phyloP scores from a whole-genome alignment of 1,140 invertebrate genomes.

The Dermatophagoides farinae region DNA sequence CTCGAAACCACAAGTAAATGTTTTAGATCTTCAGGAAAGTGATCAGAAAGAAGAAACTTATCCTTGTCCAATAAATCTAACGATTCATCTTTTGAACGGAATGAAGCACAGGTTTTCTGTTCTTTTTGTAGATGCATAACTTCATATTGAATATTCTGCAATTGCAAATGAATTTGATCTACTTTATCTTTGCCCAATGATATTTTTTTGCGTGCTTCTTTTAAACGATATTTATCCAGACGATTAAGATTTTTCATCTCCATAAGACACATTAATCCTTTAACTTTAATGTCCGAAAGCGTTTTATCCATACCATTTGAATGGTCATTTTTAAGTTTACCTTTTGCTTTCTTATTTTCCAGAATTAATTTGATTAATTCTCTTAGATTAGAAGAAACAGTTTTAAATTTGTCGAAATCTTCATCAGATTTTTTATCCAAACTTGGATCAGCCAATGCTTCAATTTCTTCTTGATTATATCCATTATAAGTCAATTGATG shows the following conservation, averaged over 20 bases:
- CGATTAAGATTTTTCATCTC: conserved; percentile 40
- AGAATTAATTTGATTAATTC: neutral
- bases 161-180: conserved; percentile 64
- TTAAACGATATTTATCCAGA: conserved; percentile 62
- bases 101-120: conserved; percentile 76
- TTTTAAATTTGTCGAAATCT: neutral
- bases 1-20: conserved; percentile 36
- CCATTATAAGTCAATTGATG: neutral
- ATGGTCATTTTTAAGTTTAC: neutral
- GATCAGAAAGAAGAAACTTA: conserved; percentile 46
- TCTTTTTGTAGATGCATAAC: conserved; percentile 77
- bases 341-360: neutral
- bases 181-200: conserved; percentile 51
- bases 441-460: neutral
- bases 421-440: neutral
- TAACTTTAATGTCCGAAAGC: neutral
- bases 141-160: conserved; percentile 90
- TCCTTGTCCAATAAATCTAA: conserved; percentile 65
- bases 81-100: conserved; percentile 79
- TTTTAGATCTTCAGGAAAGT: conserved; percentile 49
- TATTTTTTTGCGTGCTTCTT: conserved; percentile 50
- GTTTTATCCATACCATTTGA: neutral
- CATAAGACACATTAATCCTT: conserved; percentile 2
- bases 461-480: neutral
- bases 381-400: neutral